phyloP scores from a whole-genome alignment of 2,113 vertebrate genomes.

The Xiphophorus hellerii region DNA sequence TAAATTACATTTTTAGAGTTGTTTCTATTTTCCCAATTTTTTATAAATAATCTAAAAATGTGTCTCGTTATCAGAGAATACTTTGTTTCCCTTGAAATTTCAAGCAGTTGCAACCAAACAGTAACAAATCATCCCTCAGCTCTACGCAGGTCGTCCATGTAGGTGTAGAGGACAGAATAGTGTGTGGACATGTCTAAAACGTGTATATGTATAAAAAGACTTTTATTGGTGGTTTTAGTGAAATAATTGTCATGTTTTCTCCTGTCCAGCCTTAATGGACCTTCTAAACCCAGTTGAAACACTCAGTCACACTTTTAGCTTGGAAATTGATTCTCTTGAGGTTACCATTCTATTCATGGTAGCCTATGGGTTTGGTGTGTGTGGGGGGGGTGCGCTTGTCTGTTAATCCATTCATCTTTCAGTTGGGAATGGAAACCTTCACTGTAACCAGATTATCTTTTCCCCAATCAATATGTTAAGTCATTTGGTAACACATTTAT shows the following conservation, averaged over 20 bases:
- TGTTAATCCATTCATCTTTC: background rate
- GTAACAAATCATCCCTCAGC: conserved; percentile 56
- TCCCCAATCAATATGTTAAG: too few relatives aligned
- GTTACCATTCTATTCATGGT: conserved; percentile 30
- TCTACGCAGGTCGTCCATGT: background rate
- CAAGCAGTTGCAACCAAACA: conserved; percentile 21
- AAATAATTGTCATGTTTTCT: conserved; percentile 17
- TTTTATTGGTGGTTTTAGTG: background rate
- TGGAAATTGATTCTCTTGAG: conserved; percentile 56
- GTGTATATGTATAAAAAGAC: conserved; percentile 47
- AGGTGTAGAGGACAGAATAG: background rate
- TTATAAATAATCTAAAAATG: too few relatives aligned
- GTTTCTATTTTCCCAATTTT: too few relatives aligned
- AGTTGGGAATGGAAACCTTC: background rate
- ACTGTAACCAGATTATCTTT: background rate
- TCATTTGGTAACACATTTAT: too few relatives aligned
- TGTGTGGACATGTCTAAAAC: conserved; percentile 20
- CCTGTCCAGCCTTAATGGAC: conserved; percentile 54
- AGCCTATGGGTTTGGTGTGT: background rate
- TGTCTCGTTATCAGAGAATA: conserved; percentile 1
- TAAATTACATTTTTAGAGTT: too few relatives aligned
- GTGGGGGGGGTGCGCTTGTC: background rate
- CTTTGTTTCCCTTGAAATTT: conserved; percentile 20
- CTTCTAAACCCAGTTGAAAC: conserved; percentile 45
- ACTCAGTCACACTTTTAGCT: conserved; percentile 52